A percentile compares a stretch with the other conserved stretches of the same genome.
phyloP scores from a whole-genome alignment of 2,888 invertebrate species.

The Tridacna crocea region DNA sequence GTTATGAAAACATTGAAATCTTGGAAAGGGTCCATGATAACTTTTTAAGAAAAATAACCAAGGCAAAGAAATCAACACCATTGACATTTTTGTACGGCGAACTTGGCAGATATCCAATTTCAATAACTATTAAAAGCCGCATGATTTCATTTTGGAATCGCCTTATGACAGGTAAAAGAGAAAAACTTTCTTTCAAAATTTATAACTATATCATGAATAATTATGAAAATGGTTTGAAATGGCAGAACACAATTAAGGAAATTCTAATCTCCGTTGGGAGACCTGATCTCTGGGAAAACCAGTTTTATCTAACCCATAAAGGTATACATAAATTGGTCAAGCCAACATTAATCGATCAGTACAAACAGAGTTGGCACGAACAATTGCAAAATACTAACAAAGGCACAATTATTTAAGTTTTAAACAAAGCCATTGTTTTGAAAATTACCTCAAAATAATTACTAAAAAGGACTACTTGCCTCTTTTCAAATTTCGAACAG shows the following conservation, averaged over 20 bases:
- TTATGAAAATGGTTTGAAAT: background rate
- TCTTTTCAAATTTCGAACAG: constrained; percentile 27
- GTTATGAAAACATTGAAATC: constrained; percentile 16
- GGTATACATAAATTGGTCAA: background rate
- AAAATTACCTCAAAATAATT: no score
- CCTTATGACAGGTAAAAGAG: background rate
- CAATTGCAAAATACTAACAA: no score
- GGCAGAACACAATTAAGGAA: background rate
- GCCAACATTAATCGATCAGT: background rate
- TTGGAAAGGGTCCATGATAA: constrained; percentile 25
- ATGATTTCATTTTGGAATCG: background rate
- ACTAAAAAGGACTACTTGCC: no score
- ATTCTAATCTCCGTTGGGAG: background rate
- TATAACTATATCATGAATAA: background rate
- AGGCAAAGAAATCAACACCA: background rate
- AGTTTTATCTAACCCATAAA: background rate
- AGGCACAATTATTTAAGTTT: no score
- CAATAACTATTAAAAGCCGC: background rate
- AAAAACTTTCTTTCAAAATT: background rate
- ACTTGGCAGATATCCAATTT: background rate
- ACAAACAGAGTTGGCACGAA: background rate
- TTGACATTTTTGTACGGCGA: background rate
- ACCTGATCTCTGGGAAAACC: background rate
- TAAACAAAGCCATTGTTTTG: no score
- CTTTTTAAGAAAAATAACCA: constrained; percentile 26